Percentiles rank a stretch among this genome's conserved stretches.
Conservation (phyloP, 1,140 invertebrate genomes). For the Uloborus diversus region DNA sequence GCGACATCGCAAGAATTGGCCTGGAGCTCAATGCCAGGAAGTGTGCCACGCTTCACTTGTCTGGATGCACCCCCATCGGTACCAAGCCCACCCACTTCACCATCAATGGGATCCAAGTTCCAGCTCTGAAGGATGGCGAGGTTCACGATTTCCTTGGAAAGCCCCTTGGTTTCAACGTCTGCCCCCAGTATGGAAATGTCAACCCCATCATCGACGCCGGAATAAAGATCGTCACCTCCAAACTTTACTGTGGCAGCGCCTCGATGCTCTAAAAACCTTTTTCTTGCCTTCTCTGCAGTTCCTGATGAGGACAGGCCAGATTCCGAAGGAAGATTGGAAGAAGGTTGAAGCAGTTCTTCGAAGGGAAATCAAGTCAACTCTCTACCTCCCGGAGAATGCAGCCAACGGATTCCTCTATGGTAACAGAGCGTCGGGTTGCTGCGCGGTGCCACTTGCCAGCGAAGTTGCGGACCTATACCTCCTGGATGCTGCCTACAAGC, state of each 20-base stretch:
- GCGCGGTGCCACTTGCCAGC: neutral
- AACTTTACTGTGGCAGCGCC: neutral
- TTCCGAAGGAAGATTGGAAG: neutral
- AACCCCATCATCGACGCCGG: no score
- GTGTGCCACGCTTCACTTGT: neutral
- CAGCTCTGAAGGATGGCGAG: no score
- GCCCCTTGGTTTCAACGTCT: no score
- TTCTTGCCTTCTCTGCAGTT: neutral
- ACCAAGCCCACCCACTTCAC: no score
- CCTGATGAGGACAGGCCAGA: neutral
- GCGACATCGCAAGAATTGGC: neutral
- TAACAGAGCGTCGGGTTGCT: neutral
- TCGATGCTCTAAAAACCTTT: neutral
- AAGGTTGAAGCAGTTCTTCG: neutral
- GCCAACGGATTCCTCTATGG: slow-evolving; percentile 2
- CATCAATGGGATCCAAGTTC: no score
- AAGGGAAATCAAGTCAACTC: neutral
- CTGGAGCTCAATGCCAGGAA: neutral
- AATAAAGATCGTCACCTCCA: no score
- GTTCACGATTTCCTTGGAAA: no score
- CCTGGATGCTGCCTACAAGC: neutral
- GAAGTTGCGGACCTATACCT: neutral
- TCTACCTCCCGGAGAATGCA: neutral
- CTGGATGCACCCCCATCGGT: no score
- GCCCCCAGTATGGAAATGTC: no score